phyloP scores from a whole-genome alignment of 92 coral and sea anemone genomes.

The Parazoanthus swiftii region DNA sequence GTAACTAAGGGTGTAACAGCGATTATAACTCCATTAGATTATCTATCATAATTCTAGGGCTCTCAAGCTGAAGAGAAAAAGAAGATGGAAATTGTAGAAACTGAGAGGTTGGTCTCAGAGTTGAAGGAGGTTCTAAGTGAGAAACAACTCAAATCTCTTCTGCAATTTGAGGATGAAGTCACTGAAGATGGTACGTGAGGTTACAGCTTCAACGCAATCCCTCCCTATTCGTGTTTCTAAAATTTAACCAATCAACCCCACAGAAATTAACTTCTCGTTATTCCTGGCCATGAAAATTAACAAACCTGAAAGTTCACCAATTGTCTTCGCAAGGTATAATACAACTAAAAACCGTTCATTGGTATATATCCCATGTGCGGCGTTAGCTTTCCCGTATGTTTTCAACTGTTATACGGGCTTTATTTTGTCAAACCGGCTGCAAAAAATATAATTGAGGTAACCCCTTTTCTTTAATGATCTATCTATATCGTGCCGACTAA shows the following conservation, averaged over 20 bases:
- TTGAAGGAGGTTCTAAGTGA: constrained; percentile 7
- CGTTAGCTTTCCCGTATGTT: too few relatives aligned
- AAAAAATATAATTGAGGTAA: too few relatives aligned
- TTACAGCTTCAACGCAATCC: background rate
- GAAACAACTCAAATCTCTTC: background rate
- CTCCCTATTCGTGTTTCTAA: background rate
- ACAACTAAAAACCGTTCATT: too few relatives aligned
- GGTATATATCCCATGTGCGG: too few relatives aligned
- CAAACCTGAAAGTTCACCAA: background rate
- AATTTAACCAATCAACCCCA: too few relatives aligned
- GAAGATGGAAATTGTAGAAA: constrained; percentile 28
- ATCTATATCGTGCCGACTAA: too few relatives aligned
- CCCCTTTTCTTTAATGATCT: too few relatives aligned
- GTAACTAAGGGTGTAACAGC: background rate
- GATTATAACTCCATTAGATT: background rate
- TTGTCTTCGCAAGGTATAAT: background rate
- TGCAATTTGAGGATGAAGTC: background rate
- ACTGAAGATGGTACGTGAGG: constrained; percentile 1
- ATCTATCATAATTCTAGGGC: background rate
- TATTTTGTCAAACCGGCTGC: background rate
- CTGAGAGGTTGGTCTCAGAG: background rate
- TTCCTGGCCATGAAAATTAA: background rate
- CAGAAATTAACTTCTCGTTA: too few relatives aligned
- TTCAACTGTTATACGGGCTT: background rate
- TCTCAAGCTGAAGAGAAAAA: background rate